phyloP scores from a whole-genome alignment of 2,888 invertebrate species.

The Drosophila lutescens region DNA sequence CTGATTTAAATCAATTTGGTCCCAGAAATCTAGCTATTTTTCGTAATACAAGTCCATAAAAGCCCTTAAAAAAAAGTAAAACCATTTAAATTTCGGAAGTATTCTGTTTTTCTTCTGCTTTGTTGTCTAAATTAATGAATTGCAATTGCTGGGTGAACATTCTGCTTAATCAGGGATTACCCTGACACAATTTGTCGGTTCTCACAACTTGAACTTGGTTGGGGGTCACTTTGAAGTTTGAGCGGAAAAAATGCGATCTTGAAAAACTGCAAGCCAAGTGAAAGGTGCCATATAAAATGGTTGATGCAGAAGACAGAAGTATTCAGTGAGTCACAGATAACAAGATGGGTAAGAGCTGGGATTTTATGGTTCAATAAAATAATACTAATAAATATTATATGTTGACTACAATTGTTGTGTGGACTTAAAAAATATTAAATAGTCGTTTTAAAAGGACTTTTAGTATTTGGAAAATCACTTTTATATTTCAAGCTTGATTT shows the following conservation, averaged over 20 bases:
- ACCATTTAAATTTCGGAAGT: neutral
- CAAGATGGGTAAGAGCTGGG: conserved; percentile 31
- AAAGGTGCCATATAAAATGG: conserved; percentile 33
- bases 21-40: too few relatives aligned
- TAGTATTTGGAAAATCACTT: too few relatives aligned
- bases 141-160: conserved; percentile 2
- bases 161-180: conserved; percentile 30
- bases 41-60: too few relatives aligned
- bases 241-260: neutral
- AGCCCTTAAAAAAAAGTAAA: neutral
- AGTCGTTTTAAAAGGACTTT: too few relatives aligned
- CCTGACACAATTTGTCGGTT: conserved; percentile 63
- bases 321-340: conserved; percentile 16
- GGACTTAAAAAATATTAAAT: neutral
- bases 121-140: conserved; percentile 19
- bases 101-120: neutral
- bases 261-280: conserved; percentile 34
- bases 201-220: conserved; percentile 41
- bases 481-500: too few relatives aligned
- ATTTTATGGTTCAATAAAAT: neutral
- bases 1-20: too few relatives aligned
- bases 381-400: too few relatives aligned
- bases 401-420: neutral
- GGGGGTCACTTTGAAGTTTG: conserved; percentile 7
- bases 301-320: neutral